Evolutionary conservation across 23 tunicate genomes (phyloP).

Genomic region (Trididemnum miniatum): DNA sequence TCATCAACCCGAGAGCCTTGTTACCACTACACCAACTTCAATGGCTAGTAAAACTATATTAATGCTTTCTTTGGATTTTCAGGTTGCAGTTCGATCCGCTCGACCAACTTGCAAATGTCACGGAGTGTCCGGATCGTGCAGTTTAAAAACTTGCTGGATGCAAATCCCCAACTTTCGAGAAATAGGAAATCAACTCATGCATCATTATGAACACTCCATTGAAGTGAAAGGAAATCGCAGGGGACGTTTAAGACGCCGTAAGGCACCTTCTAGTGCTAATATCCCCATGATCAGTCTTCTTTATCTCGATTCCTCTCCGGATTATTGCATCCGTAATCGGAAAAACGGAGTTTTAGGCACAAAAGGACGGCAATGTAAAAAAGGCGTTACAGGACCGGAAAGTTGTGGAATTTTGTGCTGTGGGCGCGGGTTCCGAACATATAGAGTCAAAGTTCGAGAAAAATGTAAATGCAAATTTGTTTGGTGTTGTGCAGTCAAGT

Average conservation of each 20-base stretch:
- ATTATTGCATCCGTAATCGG: slow-evolving; percentile 64
- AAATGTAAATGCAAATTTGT: slow-evolving; percentile 83
- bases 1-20: too few relatives aligned
- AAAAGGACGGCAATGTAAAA: slow-evolving; percentile 73
- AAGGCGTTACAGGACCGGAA: slow-evolving; percentile 64
- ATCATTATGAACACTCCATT: slow-evolving; percentile 50
- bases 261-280: not conserved
- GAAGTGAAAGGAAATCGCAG: slow-evolving; percentile 50
- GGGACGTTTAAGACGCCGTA: slow-evolving; percentile 47
- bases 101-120: slow-evolving; percentile 87
- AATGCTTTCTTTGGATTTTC: not conserved
- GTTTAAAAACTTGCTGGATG: slow-evolving; percentile 87
- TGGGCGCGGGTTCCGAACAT: slow-evolving; percentile 61
- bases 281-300: slow-evolving; percentile 52
- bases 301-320: slow-evolving; percentile 83
- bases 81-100: slow-evolving; percentile 59
- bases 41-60: too few relatives aligned
- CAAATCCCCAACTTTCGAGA: slow-evolving; percentile 72
- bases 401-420: slow-evolving; percentile 91
- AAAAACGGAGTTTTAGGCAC: slow-evolving; percentile 81
- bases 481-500: slow-evolving; percentile 91
- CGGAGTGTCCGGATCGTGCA: slow-evolving; percentile 94
- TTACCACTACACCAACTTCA: too few relatives aligned
- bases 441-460: slow-evolving; percentile 36
- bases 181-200: slow-evolving; percentile 71